These are phyloP conservation scores for Catagonus wagneri DNA, from an alignment of 2,113 vertebrate genomes.

Conservation along the genomic window DNA sequence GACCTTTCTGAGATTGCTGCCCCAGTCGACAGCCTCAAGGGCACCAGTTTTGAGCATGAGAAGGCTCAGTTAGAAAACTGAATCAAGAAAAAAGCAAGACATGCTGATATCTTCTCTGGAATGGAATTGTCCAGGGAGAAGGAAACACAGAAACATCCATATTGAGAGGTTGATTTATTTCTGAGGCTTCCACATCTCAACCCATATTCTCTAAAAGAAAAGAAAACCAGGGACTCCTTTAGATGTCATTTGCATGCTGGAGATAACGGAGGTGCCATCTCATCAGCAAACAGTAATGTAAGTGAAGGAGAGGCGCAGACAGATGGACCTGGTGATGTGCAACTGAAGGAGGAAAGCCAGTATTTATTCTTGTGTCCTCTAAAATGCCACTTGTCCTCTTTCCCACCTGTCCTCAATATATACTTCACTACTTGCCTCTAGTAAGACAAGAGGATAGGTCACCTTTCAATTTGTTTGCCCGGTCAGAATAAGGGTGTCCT, in stretches of 20 bases:
- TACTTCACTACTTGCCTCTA: background rate
- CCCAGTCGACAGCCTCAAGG: background rate
- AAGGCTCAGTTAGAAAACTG: background rate
- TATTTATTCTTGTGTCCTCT: background rate
- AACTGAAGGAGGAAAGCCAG: background rate
- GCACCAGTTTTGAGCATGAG: background rate
- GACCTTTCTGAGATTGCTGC: conserved; percentile 16
- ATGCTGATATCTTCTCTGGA: conserved; percentile 30
- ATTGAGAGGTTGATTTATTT: conserved; percentile 49
- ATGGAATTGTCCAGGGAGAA: conserved; percentile 50
- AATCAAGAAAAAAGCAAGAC: background rate
- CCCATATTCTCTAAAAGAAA: conserved; percentile 4
- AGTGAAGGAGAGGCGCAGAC: background rate
- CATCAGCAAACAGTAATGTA: background rate
- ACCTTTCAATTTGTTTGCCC: background rate
- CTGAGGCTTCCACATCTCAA: conserved; percentile 20
- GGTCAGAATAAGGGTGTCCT: background rate
- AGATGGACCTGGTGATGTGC: background rate
- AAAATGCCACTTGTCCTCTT: background rate
- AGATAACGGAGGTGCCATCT: conserved; percentile 11
- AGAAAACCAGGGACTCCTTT: background rate
- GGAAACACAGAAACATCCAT: background rate
- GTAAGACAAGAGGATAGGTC: background rate
- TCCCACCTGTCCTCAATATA: background rate
- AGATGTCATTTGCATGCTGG: conserved; percentile 2